These are phyloP conservation scores for Syritta pipiens DNA, from an alignment of 2,888 invertebrate species.

Conservation along the genomic window DNA sequence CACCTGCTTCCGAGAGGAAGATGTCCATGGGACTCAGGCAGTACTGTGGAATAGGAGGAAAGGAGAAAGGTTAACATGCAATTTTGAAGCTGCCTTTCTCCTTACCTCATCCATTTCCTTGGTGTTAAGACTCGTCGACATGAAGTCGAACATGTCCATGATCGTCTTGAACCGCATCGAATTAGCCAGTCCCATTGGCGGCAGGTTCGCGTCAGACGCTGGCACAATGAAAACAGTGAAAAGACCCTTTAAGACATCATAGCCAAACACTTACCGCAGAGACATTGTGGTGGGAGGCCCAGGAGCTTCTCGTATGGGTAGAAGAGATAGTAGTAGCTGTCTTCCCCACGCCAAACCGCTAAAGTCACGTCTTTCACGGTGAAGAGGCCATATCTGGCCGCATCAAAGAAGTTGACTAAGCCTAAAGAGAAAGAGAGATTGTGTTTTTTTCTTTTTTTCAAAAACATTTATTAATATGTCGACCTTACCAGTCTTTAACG, in stretches of 20 bases:
- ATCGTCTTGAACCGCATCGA: conserved; percentile 61
- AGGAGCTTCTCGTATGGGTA: conserved; percentile 81
- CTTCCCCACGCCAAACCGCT: conserved; percentile 81
- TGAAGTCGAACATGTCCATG: conserved; percentile 65
- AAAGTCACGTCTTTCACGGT: conserved; percentile 81
- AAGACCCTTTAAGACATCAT: too few relatives aligned
- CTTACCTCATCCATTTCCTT: conserved; percentile 62
- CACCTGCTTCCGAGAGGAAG: conserved; percentile 58
- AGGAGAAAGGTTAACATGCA: neutral
- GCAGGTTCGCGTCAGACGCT: conserved; percentile 34
- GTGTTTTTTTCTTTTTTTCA: neutral
- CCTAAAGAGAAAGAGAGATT: conserved; percentile 71
- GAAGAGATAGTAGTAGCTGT: conserved; percentile 80
- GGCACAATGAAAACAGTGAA: too few relatives aligned
- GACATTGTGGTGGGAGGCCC: conserved; percentile 60
- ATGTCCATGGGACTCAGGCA: conserved; percentile 37
- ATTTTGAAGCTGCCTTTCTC: neutral
- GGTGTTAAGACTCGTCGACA: conserved; percentile 67
- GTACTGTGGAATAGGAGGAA: conserved; percentile 14
- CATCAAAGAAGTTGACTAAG: conserved; percentile 77
- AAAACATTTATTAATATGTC: neutral
- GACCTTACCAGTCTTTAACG: conserved; percentile 29
- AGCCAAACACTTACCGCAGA: conserved; percentile 72
- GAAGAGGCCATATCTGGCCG: conserved; percentile 79
- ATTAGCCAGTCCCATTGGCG: conserved; percentile 61